Conservation (phyloP, 1,140 invertebrate species). For the Diachasmimorpha longicaudata region DNA sequence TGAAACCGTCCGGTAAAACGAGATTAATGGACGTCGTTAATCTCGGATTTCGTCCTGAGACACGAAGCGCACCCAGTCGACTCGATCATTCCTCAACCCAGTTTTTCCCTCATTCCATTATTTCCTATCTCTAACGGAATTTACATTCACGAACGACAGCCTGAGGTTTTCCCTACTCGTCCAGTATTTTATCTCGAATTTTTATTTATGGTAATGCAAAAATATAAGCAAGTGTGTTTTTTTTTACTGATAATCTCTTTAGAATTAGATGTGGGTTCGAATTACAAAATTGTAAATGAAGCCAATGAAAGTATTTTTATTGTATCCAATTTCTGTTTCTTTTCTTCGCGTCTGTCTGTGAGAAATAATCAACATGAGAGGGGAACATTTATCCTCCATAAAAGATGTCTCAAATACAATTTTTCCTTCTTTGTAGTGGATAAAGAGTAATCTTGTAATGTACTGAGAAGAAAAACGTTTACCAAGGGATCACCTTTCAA, state of each 20-base stretch:
- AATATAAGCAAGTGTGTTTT: not conserved
- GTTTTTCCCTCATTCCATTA: not conserved
- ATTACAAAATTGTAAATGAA: no score
- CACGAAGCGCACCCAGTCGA: not conserved
- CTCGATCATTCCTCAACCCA: not conserved
- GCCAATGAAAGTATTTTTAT: no score
- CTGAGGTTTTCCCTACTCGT: not conserved
- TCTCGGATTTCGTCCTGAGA: constrained; percentile 23
- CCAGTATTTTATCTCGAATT: not conserved
- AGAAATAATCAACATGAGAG: no score
- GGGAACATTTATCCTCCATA: no score
- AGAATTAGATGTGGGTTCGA: no score
- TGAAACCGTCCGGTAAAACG: constrained; percentile 21
- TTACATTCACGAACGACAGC: not conserved
- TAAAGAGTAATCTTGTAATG: no score
- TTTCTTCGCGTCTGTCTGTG: no score
- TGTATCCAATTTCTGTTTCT: no score
- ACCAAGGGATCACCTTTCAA: no score
- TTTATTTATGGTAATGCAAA: not conserved
- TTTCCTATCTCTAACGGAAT: not conserved
- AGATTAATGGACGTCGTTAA: constrained; percentile 28
- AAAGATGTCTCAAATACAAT: no score
- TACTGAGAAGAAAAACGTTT: no score
- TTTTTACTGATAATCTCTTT: not conserved
- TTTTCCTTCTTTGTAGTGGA: no score